Evolutionary conservation across 2,113 vertebrate genomes (phyloP).

Genomic region (Hippocampus zosterae): DNA sequence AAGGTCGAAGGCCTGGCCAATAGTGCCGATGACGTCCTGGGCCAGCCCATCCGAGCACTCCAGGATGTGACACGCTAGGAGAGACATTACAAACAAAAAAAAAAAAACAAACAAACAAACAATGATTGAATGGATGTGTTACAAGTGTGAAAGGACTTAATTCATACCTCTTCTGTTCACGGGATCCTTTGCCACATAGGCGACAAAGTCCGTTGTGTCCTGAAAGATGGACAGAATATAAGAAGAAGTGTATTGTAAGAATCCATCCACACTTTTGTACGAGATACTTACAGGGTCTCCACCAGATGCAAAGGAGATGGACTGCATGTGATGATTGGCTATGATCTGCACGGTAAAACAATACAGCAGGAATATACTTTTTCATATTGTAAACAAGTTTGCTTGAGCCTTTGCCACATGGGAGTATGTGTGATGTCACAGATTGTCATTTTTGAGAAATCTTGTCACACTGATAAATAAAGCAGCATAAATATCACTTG

Average conservation of each 20-base stretch:
- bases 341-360: conserved; percentile 80
- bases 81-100: not conserved
- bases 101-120: not conserved
- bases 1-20: conserved; percentile 95
- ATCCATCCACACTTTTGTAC: not conserved
- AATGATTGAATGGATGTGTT: not conserved
- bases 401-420: too few relatives aligned
- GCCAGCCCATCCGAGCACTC: conserved; percentile 91
- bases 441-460: too few relatives aligned
- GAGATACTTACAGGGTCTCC: conserved; percentile 87
- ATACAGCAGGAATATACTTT: conserved; percentile 4
- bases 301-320: conserved; percentile 97
- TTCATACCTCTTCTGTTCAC: conserved; percentile 92
- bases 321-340: conserved; percentile 99
- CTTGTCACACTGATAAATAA: too few relatives aligned
- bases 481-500: too few relatives aligned
- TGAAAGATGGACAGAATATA: conserved; percentile 45
- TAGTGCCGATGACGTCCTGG: conserved; percentile 93
- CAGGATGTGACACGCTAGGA: conserved; percentile 91
- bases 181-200: conserved; percentile 97
- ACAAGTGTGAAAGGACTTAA: not conserved
- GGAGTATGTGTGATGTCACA: too few relatives aligned
- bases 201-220: conserved; percentile 96
- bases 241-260: not conserved
- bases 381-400: not conserved